Evolutionary conservation across 2,888 invertebrate genomes (phyloP).

Genomic region (Automeris io): DNA sequence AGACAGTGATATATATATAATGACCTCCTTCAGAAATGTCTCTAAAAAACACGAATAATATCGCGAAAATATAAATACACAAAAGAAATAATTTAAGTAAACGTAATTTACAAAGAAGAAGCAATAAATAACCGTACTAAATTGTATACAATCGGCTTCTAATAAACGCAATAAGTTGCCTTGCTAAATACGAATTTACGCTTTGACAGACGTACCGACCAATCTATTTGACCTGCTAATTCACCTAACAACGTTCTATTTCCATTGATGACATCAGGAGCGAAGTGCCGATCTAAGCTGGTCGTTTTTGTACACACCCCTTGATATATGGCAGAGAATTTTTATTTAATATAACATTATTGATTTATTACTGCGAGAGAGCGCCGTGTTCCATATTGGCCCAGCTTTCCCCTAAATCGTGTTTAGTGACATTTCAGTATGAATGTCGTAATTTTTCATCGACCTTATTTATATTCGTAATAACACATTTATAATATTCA

Average conservation of each 20-base stretch:
- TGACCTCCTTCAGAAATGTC: too few species aligned
- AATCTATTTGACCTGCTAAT: slow-evolving; percentile 22
- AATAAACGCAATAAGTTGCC: slow-evolving; percentile 58
- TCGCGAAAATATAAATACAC: background rate
- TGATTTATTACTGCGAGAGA: slow-evolving; percentile 55
- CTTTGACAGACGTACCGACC: slow-evolving; percentile 43
- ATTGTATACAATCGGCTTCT: slow-evolving; percentile 45
- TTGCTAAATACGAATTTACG: slow-evolving; percentile 57
- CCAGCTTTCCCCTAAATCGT: slow-evolving; percentile 33
- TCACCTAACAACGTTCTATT: background rate
- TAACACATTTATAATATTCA: background rate
- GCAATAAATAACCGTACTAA: slow-evolving; percentile 39
- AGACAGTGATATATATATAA: too few species aligned
- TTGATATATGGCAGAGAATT: slow-evolving; percentile 60
- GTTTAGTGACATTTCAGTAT: slow-evolving; percentile 41
- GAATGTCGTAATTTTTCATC: slow-evolving; percentile 36
- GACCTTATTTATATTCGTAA: slow-evolving; percentile 25
- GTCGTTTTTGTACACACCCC: slow-evolving; percentile 49
- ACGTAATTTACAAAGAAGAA: slow-evolving; percentile 19
- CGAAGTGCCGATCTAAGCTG: slow-evolving; percentile 25
- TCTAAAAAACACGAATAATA: background rate
- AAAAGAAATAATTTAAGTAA: slow-evolving; percentile 6
- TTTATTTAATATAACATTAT: slow-evolving; percentile 69
- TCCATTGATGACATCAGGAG: background rate
- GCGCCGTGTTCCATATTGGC: slow-evolving; percentile 33